Base-by-base conservation (phyloP, 2,888 invertebrate genomes). In the Phania funesta region DNA sequence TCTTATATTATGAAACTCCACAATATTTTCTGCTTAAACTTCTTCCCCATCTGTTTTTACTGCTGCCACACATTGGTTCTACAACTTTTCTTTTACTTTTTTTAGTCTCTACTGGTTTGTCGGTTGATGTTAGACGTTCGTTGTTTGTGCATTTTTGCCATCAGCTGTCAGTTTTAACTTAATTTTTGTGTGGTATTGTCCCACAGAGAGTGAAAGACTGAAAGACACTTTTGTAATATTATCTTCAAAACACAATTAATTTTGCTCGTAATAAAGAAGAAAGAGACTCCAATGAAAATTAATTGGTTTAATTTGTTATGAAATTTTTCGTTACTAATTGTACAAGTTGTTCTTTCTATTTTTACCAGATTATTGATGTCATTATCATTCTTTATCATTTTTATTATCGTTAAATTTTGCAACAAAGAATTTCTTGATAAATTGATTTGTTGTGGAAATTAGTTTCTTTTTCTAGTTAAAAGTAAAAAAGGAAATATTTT, bases 301-400 rank as follows among this genome's bases (percentile, higher is more conserved):
- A 71, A 78, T 78, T 79, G 71, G 24, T 71, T 58, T 11, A 73
- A 73, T 79, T 73, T 73, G 65, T 65, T 79, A 67, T 60, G 56
- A 52, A 71, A 73, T 56, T 32, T 18, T 65, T 20, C 7, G 6
- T 26, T 44, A 13, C 9, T n/a, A 56, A 64, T 16, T 75, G 6
- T 48, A 32, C 18, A 16, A 26, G 16, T 24, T 62, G 18, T 50
- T 32, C 2, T 26, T 58, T 32, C 5, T 20, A n/a, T 24, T 20
- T 24, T 38, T 6, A 22, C n/a, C 54, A 22, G 11, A n/a, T 71
- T 22, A 54, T 62, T 68, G 35, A 62, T 60, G 58, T 64, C 64
- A 70, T 70, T 46, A 76, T 68, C 38, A 60, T 76, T 70, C 38
- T 54, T 20, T 56, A 77, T 70, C 70, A 58, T 65, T 78, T 71